These are phyloP conservation scores for Psylliodes chrysocephalus DNA, from an alignment of 2,888 invertebrate genomes.

Conservation along the genomic window DNA sequence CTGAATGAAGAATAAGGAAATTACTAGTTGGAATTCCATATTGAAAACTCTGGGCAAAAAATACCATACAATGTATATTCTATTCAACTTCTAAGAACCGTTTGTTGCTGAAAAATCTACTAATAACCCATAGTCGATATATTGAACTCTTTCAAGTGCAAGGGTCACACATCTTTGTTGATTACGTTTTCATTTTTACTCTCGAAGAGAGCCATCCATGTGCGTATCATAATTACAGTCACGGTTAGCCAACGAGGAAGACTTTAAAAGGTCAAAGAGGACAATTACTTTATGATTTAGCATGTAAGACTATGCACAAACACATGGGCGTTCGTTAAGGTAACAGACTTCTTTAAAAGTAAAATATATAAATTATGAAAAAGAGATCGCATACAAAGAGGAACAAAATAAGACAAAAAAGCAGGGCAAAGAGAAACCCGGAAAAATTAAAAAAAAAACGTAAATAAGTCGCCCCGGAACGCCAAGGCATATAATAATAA, in stretches of 20 bases:
- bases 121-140: neutral
- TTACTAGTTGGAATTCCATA: too few relatives aligned
- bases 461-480: too few relatives aligned
- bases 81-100: neutral
- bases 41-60: neutral
- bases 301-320: neutral
- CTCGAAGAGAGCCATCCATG: neutral
- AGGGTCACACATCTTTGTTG: neutral
- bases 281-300: constrained; percentile 13
- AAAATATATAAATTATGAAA: too few relatives aligned
- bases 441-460: too few relatives aligned
- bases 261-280: constrained; percentile 16
- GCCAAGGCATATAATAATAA: too few relatives aligned
- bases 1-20: too few relatives aligned
- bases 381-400: too few relatives aligned
- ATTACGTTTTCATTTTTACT: neutral
- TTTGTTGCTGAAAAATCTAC: neutral
- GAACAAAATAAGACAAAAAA: too few relatives aligned
- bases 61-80: neutral
- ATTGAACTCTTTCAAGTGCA: constrained; percentile 5
- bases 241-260: neutral
- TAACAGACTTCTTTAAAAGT: too few relatives aligned
- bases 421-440: too few relatives aligned
- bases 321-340: neutral
- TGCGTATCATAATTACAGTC: neutral